These are phyloP conservation scores for Adelges cooleyi DNA, from an alignment of 1,140 invertebrate genomes.

Conservation along the genomic window DNA sequence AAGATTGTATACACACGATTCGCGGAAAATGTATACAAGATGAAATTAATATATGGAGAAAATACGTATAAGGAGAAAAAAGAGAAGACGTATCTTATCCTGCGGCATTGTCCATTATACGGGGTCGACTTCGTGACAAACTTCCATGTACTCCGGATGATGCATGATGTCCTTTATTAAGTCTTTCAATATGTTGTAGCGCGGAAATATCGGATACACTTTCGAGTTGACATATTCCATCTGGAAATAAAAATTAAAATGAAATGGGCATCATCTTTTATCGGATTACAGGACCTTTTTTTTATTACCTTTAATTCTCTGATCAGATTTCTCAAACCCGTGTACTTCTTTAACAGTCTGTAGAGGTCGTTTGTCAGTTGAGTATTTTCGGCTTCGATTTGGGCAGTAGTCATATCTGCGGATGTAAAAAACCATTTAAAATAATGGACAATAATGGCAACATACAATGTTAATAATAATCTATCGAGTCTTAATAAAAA, in stretches of 20 bases:
- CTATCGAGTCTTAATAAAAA: too few species aligned
- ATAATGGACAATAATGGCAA: too few species aligned
- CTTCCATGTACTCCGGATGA: slow-evolving; percentile 88
- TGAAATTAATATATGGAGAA: too few species aligned
- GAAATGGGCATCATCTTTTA: too few species aligned
- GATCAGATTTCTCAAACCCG: slow-evolving; percentile 74
- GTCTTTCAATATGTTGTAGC: slow-evolving; percentile 86
- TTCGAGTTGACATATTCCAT: slow-evolving; percentile 77
- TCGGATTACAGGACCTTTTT: background rate
- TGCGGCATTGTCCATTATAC: slow-evolving; percentile 30
- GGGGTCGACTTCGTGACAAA: slow-evolving; percentile 71
- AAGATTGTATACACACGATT: too few species aligned
- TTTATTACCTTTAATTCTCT: slow-evolving; percentile 66
- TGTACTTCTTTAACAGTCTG: slow-evolving; percentile 79
- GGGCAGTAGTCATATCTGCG: slow-evolving; percentile 81
- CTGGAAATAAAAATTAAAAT: slow-evolving; percentile 41
- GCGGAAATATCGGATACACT: slow-evolving; percentile 81
- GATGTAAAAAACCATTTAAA: slow-evolving; percentile 33
- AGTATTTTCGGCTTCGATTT: slow-evolving; percentile 85
- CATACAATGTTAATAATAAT: too few species aligned
- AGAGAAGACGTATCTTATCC: background rate
- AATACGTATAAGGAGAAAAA: background rate
- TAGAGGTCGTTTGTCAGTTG: slow-evolving; percentile 88
- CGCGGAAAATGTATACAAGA: too few species aligned
- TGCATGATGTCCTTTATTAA: slow-evolving; percentile 92